Evolutionary conservation across 2,888 invertebrate species (phyloP).

Genomic region (Siphlonurus alternatus): DNA sequence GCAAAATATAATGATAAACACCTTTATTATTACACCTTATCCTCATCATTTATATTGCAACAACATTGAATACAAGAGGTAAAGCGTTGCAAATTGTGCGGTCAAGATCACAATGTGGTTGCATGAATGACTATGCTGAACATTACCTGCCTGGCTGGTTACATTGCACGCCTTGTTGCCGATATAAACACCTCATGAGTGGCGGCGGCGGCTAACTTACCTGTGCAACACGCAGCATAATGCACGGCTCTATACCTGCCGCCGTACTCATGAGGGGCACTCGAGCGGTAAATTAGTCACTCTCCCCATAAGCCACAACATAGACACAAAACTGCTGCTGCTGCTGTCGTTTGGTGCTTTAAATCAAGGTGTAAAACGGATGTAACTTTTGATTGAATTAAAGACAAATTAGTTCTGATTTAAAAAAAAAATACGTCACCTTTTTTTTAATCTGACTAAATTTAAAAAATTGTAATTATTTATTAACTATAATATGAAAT

Average conservation of each 20-base stretch:
- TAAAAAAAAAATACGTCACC: not conserved
- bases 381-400: not conserved
- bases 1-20: too few relatives aligned
- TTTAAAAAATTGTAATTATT: not conserved
- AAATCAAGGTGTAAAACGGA: not conserved
- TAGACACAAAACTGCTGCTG: too few relatives aligned
- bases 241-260: not conserved
- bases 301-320: not conserved
- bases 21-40: too few relatives aligned
- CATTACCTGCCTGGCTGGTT: not conserved
- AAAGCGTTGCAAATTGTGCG: not conserved
- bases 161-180: not conserved
- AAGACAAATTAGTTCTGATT: not conserved
- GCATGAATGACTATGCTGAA: not conserved
- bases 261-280: not conserved
- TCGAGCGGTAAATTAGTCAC: not conserved
- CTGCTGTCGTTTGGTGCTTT: not conserved
- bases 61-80: too few relatives aligned
- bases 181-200: not conserved
- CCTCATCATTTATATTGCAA: too few relatives aligned
- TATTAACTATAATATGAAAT: not conserved
- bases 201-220: too few relatives aligned
- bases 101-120: not conserved
- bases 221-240: not conserved
- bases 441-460: not conserved